Evolutionary conservation across 64 coral and sea anemone species (phyloP), one percentile per base, ranked within the genome.

Genomic region (Montipora foliosa): DNA sequence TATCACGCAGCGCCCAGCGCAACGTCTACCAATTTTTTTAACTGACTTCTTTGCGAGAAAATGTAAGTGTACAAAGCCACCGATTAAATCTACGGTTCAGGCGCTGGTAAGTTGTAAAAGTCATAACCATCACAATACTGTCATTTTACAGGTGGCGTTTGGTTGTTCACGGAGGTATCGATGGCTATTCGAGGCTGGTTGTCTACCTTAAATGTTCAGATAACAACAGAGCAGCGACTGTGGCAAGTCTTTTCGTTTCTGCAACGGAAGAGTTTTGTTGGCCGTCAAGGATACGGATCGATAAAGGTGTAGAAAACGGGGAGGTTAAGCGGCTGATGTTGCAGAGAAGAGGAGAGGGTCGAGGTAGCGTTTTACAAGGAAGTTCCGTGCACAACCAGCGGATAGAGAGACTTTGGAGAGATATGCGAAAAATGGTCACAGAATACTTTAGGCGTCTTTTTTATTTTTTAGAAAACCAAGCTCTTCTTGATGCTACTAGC

Each of bases 221-320:
- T 8, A 89, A 89, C 62, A 89, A 89, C 51, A 89, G 74, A 47
- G 72, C 87, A n/a, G 14, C 15, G 4, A 78, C 87, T 29, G 87
- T 89, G 5, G 83, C 16, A 2, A 16, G 47, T n/a, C 46, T 78
- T 3, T 89, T 89, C 47, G 49, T 89, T 13, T 72, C 75, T 58
- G 88, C 88, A 14, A 90, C 76, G 6, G 66, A 67, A 79, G 88
- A 79, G 46, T 90, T 79, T 22, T 90, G 76, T 47, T 90, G 88
- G 76, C 76, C 88, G 44, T 89, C 87, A 55, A 49, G 87, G 10
- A 48, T 89, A 44, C 16, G 87, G 12, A 89, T 72, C 44, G 51
- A 89, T 74, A 47, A 89, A 8, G 76, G 88, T 1, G 88, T 57
- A 17, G 59, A 90, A 79, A 90, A 90, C 24, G 88, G 24, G 3